phyloP scores from a whole-genome alignment of 2,888 invertebrate species.

The Cephus pulcher region DNA sequence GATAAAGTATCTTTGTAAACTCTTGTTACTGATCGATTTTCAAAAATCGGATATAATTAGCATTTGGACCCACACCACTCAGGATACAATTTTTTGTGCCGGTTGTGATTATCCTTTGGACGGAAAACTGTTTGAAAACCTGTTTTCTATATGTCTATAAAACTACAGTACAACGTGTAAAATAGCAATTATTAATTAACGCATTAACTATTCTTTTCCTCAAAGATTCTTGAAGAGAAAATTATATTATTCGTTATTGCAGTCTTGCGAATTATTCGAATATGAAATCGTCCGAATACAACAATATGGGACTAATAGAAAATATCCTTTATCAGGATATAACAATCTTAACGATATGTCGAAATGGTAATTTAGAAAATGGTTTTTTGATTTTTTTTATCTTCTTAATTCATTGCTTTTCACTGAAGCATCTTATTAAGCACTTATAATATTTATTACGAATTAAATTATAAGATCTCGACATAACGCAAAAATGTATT shows the following conservation, averaged over 20 bases:
- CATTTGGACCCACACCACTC: neutral
- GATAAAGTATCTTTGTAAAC: neutral
- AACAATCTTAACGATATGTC: neutral
- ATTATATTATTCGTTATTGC: neutral
- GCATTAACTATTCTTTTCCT: neutral
- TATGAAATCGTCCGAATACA: neutral
- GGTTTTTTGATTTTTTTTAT: neutral
- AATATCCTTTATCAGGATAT: neutral
- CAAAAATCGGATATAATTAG: neutral
- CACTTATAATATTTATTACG: neutral
- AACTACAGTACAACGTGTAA: neutral
- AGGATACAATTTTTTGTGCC: neutral
- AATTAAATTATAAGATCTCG: conserved; percentile 54
- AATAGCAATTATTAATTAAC: neutral
- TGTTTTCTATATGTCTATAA: neutral
- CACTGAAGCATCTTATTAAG: neutral
- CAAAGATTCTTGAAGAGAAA: conserved; percentile 1
- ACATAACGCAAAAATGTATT: conserved; percentile 68
- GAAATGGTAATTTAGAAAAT: neutral
- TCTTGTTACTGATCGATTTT: neutral
- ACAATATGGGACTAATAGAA: neutral
- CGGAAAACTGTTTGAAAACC: neutral
- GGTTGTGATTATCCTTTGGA: neutral
- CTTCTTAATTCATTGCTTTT: neutral
- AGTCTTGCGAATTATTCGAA: neutral